Conservation (phyloP, 1,140 invertebrate genomes). For the Anoplophora glabripennis region DNA sequence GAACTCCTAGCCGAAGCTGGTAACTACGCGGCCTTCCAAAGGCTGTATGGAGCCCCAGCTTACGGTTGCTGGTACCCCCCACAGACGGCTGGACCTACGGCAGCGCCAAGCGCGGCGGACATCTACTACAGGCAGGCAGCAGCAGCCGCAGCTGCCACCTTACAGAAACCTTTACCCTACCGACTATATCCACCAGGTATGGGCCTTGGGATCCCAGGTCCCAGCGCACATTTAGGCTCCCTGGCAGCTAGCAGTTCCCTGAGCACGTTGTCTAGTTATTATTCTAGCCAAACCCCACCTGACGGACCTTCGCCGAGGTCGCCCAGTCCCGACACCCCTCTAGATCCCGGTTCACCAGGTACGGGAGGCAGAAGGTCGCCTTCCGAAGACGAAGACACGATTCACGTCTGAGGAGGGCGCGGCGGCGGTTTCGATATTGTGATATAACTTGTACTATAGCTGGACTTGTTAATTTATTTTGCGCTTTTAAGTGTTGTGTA, state of each 20-base stretch:
- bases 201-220: slow-evolving; percentile 60
- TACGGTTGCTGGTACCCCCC: slow-evolving; percentile 69
- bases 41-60: slow-evolving; percentile 77
- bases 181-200: slow-evolving; percentile 66
- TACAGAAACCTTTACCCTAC: slow-evolving; percentile 87
- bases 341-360: slow-evolving; percentile 49
- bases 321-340: slow-evolving; percentile 49
- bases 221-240: slow-evolving; percentile 59
- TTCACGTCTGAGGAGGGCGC: slow-evolving; percentile 42
- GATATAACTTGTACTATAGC: slow-evolving; percentile 43
- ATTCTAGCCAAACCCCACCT: slow-evolving; percentile 52
- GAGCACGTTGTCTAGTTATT: slow-evolving; percentile 61
- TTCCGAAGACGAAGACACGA: slow-evolving; percentile 58
- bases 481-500: slow-evolving; percentile 43
- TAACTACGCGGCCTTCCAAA: slow-evolving; percentile 94
- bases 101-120: slow-evolving; percentile 66
- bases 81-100: slow-evolving; percentile 55
- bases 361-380: slow-evolving; percentile 49
- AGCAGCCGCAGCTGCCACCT: slow-evolving; percentile 68
- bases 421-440: slow-evolving; percentile 33
- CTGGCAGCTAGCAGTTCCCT: slow-evolving; percentile 58
- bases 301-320: slow-evolving; percentile 40
- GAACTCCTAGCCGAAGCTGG: slow-evolving; percentile 95
- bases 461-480: slow-evolving; percentile 44
- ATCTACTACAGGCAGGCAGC: slow-evolving; percentile 77